These are phyloP conservation scores for Limulus polyphemus DNA, from an alignment of 2,888 invertebrate species.

Conservation along the genomic window DNA sequence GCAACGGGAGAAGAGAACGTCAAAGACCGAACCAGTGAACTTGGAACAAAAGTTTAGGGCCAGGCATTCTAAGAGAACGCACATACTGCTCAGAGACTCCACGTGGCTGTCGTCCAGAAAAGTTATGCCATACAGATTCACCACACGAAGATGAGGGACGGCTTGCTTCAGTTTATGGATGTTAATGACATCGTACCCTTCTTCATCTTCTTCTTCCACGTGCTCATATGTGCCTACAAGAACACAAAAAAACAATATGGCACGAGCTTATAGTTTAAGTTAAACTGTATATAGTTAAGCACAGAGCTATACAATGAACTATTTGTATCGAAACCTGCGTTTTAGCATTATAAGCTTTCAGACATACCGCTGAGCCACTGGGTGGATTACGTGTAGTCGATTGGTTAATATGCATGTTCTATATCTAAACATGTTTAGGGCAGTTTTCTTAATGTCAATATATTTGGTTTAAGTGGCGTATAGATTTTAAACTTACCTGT, in stretches of 20 bases:
- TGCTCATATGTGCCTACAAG: slow-evolving; percentile 81
- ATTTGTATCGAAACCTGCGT: no score
- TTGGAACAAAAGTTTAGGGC: slow-evolving; percentile 95
- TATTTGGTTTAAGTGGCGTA: no score
- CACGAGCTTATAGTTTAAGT: no score
- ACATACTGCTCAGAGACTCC: slow-evolving; percentile 75
- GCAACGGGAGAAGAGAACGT: slow-evolving; percentile 83
- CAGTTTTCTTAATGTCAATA: no score
- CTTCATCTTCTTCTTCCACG: slow-evolving; percentile 96
- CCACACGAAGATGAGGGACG: slow-evolving; percentile 90
- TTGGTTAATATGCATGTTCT: no score
- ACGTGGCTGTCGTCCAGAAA: slow-evolving; percentile 98
- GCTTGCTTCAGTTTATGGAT: slow-evolving; percentile 97
- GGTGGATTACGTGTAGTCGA: no score
- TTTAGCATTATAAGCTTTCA: no score
- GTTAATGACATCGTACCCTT: slow-evolving; percentile 97
- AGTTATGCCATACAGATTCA: slow-evolving; percentile 96
- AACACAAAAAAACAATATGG: not conserved
- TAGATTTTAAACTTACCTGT: no score
- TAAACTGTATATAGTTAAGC: no score
- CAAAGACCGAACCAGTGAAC: slow-evolving; percentile 90
- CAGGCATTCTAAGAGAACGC: slow-evolving; percentile 89
- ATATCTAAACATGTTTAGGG: no score
- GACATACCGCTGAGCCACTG: no score
- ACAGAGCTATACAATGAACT: no score